Evolutionary conservation across 1,140 invertebrate genomes (phyloP).

Genomic region (Listronotus oregonensis): DNA sequence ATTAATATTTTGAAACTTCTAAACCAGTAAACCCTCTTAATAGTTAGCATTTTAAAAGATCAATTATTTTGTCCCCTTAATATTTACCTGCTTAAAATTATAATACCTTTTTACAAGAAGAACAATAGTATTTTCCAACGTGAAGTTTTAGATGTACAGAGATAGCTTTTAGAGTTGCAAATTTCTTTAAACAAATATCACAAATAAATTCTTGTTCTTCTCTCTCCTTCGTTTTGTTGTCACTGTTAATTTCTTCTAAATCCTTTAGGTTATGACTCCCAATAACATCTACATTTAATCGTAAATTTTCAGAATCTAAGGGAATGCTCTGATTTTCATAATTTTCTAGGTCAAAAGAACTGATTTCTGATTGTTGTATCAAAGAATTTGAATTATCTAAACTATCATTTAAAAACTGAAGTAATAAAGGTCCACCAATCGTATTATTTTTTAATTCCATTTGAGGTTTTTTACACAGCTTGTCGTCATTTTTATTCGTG

Average conservation of each 20-base stretch:
- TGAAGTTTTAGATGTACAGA: conserved; percentile 61
- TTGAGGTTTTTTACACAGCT: background rate
- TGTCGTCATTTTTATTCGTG: conserved; percentile 2
- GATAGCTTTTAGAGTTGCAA: conserved; percentile 57
- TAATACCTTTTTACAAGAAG: conserved; percentile 51
- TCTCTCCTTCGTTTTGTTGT: too few species aligned
- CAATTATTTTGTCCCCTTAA: too few species aligned
- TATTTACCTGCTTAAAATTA: too few species aligned
- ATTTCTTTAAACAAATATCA: conserved; percentile 62
- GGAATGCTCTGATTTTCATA: conserved; percentile 26
- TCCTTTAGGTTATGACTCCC: conserved; percentile 41
- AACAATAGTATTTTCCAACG: conserved; percentile 60
- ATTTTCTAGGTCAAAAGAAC: conserved; percentile 34
- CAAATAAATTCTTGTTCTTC: conserved; percentile 54
- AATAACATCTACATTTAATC: conserved; percentile 44
- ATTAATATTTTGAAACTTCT: too few species aligned
- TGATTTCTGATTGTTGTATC: conserved; percentile 34
- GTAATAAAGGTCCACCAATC: conserved; percentile 46
- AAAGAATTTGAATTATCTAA: conserved; percentile 49
- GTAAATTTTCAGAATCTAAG: conserved; percentile 40
- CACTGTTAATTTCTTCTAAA: conserved; percentile 47
- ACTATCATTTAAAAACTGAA: conserved; percentile 43
- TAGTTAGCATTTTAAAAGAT: too few species aligned
- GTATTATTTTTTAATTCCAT: background rate
- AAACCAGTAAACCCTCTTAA: too few species aligned